Evolutionary conservation across 2,797 vertebrate species (phyloP).

Genomic region (Iguana delicatissima): DNA sequence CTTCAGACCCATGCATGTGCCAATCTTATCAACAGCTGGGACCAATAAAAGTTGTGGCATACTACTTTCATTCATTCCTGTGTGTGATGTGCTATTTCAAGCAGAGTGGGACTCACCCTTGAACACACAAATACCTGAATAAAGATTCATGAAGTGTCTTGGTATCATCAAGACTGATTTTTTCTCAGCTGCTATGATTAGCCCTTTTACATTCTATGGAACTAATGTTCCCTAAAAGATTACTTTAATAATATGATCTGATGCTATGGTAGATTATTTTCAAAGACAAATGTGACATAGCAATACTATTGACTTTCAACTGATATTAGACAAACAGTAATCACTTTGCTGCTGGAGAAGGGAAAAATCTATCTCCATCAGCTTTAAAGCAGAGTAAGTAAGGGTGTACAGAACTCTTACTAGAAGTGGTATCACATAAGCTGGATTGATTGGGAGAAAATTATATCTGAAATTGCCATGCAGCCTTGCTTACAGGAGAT

Average conservation of each 20-base stretch:
- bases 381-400: neutral
- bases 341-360: neutral
- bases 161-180: neutral
- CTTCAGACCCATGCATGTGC: no score
- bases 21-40: no score
- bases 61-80: no score
- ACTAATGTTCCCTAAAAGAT: neutral
- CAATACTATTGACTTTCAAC: slow-evolving; percentile 10
- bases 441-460: slow-evolving; percentile 7
- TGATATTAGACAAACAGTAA: neutral
- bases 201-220: neutral
- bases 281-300: slow-evolving; percentile 4
- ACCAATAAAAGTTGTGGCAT: no score
- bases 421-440: neutral
- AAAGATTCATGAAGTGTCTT: neutral
- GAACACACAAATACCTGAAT: neutral
- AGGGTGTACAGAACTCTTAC: neutral
- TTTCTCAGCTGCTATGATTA: neutral
- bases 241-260: neutral
- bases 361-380: neutral
- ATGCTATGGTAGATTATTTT: neutral
- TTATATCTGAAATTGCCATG: slow-evolving; percentile 5
- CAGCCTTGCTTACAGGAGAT: neutral
- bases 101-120: no score
- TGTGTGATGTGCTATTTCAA: no score